Evolutionary conservation across 2,113 vertebrate genomes (phyloP).

Genomic region (Xerus inauris): DNA sequence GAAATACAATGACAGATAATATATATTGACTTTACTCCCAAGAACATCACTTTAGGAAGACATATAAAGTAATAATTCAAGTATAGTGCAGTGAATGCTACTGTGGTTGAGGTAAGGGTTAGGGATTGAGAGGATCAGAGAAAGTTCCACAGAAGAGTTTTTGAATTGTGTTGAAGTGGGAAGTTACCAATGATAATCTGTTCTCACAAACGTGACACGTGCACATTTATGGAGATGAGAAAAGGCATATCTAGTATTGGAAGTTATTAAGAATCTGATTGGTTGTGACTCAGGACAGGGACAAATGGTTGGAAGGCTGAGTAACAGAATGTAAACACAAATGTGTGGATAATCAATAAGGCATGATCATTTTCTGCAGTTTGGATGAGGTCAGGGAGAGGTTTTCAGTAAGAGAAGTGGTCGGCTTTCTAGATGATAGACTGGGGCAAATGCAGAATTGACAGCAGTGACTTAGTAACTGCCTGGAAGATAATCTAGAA

Average conservation of each 20-base stretch:
- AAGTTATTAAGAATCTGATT: not conserved
- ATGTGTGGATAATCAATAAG: not conserved
- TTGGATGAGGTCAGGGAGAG: not conserved
- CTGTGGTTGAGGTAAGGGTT: not conserved
- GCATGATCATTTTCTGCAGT: not conserved
- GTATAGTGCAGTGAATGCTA: not conserved
- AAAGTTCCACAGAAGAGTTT: not conserved
- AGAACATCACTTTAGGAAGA: slow-evolving; percentile 32
- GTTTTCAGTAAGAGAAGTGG: not conserved
- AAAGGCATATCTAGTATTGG: not conserved
- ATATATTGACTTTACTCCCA: not conserved
- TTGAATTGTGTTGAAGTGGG: not conserved
- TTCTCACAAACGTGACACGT: not conserved
- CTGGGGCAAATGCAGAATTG: not conserved
- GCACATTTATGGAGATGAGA: not conserved
- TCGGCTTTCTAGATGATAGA: not conserved
- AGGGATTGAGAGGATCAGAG: not conserved
- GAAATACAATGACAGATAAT: slow-evolving; percentile 29
- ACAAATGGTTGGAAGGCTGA: not conserved
- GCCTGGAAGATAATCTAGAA: not conserved
- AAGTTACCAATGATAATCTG: not conserved
- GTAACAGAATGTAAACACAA: not conserved
- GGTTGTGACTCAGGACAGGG: not conserved
- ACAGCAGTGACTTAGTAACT: not conserved
- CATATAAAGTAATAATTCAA: slow-evolving; percentile 3